A percentile compares a stretch with the other conserved stretches of the same genome.
These are phyloP conservation scores for Monochamus alternatus DNA, from an alignment of 2,888 invertebrate species.

Conservation along the genomic window DNA sequence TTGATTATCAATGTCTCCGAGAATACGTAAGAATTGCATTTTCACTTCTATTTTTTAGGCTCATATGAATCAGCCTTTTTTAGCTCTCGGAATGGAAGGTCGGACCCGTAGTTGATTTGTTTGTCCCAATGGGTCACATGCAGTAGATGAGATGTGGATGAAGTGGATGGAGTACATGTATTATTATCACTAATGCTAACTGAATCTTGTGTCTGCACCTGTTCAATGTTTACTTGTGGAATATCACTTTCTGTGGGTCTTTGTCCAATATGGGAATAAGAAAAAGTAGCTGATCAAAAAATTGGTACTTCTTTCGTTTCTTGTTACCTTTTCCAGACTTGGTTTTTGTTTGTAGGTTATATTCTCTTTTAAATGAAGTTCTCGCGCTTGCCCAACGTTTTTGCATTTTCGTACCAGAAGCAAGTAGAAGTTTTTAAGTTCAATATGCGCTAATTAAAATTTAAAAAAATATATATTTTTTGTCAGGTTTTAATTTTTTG, in stretches of 20 bases:
- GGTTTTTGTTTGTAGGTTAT: constrained; percentile 14
- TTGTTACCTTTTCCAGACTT: constrained; percentile 4
- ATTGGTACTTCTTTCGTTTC: constrained; percentile 9
- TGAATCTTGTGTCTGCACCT: constrained; percentile 14
- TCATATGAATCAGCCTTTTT: constrained; percentile 11
- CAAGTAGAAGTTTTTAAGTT: constrained; percentile 17
- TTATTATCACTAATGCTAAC: constrained; percentile 10
- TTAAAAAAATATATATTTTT: constrained; percentile 2
- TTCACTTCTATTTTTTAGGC: constrained; percentile 6
- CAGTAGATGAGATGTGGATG: constrained; percentile 1
- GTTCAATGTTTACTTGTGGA: constrained; percentile 4
- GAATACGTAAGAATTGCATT: constrained; percentile 16
- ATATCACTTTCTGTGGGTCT: constrained; percentile 5
- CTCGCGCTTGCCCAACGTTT: constrained; percentile 15
- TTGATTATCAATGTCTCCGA: constrained; percentile 14
- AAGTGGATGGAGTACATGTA: background rate
- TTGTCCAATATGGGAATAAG: constrained; percentile 3
- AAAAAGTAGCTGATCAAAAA: constrained; percentile 13
- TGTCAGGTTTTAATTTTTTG: background rate
- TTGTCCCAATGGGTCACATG: constrained; percentile 15
- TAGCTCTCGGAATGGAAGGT: background rate
- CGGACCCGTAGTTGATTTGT: constrained; percentile 6
- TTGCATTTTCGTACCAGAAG: constrained; percentile 9
- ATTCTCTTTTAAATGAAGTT: constrained; percentile 14
- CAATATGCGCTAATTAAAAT: constrained; percentile 11